Conservation (phyloP, 2,888 invertebrate species). For the Stenchaetothrips biformis region DNA sequence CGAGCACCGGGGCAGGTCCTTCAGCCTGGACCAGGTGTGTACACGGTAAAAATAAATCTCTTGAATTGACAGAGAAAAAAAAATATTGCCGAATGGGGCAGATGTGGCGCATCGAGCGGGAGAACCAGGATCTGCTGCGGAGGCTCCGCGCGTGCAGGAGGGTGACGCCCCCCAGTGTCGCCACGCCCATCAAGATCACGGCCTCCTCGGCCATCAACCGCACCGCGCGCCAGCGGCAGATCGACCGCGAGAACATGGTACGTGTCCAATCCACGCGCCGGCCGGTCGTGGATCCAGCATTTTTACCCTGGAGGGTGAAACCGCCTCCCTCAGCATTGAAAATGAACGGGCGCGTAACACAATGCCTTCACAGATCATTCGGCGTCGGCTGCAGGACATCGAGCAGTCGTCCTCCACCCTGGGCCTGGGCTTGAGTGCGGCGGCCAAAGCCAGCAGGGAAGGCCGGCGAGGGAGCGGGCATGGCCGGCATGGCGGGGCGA, state of each 20-base stretch:
- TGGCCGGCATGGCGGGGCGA: too few species aligned
- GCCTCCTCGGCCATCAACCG: conserved; percentile 9
- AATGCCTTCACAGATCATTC: not conserved
- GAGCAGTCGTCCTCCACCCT: not conserved
- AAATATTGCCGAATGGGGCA: not conserved
- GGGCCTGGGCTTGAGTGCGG: not conserved
- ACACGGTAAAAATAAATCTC: not conserved
- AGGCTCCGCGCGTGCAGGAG: not conserved
- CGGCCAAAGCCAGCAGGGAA: too few species aligned
- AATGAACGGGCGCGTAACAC: not conserved
- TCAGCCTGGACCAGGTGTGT: not conserved
- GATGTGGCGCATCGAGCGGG: conserved; percentile 18
- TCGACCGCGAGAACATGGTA: not conserved
- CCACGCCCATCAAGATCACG: conserved; percentile 14
- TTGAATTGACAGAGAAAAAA: not conserved
- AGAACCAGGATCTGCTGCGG: conserved; percentile 10
- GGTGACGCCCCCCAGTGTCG: not conserved
- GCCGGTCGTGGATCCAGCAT: too few species aligned
- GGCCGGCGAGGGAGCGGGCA: too few species aligned
- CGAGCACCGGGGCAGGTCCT: not conserved
- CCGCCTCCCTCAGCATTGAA: too few species aligned
- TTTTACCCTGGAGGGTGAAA: too few species aligned
- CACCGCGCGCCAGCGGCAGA: not conserved
- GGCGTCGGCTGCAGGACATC: not conserved
- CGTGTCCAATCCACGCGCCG: too few species aligned